A percentile compares a stretch with the other conserved stretches of the same genome.
Evolutionary conservation across 2,888 invertebrate species (phyloP).

Genomic region (Branchipolynoe longqiensis): DNA sequence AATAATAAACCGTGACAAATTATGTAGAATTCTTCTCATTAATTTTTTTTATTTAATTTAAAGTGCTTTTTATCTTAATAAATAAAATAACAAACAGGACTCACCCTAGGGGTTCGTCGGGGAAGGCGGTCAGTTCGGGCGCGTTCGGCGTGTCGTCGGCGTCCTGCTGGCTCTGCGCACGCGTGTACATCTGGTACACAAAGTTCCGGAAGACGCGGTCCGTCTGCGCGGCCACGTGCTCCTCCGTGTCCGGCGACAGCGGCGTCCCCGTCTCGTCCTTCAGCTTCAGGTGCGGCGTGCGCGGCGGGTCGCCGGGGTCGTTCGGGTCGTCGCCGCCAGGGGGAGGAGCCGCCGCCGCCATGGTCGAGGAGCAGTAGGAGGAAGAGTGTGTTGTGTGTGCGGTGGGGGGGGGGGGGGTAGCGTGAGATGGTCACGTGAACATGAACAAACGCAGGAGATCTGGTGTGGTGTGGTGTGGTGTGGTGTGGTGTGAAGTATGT

Average conservation of each 20-base stretch:
- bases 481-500: too few species aligned
- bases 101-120: conserved; percentile 74
- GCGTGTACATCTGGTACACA: conserved; percentile 72
- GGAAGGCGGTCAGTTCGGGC: conserved; percentile 75
- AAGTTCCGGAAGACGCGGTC: conserved; percentile 79
- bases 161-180: conserved; percentile 70
- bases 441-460: too few species aligned
- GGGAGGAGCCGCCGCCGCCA: too few species aligned
- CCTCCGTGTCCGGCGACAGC: conserved; percentile 76
- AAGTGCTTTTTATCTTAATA: background rate
- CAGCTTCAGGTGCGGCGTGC: conserved; percentile 68
- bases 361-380: too few species aligned
- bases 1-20: too few species aligned
- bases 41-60: too few species aligned
- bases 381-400: background rate
- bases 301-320: conserved; percentile 64
- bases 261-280: conserved; percentile 64
- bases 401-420: too few species aligned
- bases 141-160: conserved; percentile 71
- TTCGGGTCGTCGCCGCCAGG: conserved; percentile 62
- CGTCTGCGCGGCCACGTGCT: conserved; percentile 78
- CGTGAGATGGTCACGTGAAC: too few species aligned
- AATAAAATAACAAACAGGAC: conserved; percentile 10
- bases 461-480: too few species aligned
- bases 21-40: too few species aligned